Base-by-base conservation (phyloP, 2,797 vertebrate species). In the Thaleichthys pacificus region DNA sequence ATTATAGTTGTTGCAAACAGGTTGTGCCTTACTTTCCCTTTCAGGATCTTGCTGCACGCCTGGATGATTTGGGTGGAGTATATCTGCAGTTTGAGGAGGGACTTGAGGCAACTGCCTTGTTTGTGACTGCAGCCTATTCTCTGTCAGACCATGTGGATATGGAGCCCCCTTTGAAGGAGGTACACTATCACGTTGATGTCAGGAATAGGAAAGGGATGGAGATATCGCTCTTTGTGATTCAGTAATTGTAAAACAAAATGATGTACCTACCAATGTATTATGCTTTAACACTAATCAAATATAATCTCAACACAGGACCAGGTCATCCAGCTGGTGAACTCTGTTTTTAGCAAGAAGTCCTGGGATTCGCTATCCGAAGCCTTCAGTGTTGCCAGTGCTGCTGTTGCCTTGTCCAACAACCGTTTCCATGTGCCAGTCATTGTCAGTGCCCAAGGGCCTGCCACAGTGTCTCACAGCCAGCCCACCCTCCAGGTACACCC, bases 51-150 rank as follows among this genome's bases (percentile, higher is more conserved):
- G 97, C 96, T 0, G 97, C 96, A 72, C 96, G 97, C 42, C 82
- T 99, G 86, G 98, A 99, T 91, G 97, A 99, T 77, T 88, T 99
- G 5, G 98, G 98, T 24, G 97, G 97, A 6, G 79, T 97, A 61
- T 99, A 97, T 88, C 95, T 99, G 54, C 98, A 99, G 83, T 99
- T 99, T 89, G 98, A 99, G 83, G 98, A 99, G 89, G 98, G 98
- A 32, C 93, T 99, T 12, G 97, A 99, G 90, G 93, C 94, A 0
- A 99, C 97, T 0, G 97, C 97, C 0, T 83, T 96, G 79, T 99
- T 99, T 83, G 95, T 99, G 69, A 93, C 95, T 28, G 96, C 97
- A 77, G 96, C 96, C 7, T 99, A 99, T 77, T 91, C 93, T 19
- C 92, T 99, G 67, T 98, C 97, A 0, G 97, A 99, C 85, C 97